Base-by-base conservation (phyloP, 1,140 invertebrate genomes). In the Gonioctena quinquepunctata region DNA sequence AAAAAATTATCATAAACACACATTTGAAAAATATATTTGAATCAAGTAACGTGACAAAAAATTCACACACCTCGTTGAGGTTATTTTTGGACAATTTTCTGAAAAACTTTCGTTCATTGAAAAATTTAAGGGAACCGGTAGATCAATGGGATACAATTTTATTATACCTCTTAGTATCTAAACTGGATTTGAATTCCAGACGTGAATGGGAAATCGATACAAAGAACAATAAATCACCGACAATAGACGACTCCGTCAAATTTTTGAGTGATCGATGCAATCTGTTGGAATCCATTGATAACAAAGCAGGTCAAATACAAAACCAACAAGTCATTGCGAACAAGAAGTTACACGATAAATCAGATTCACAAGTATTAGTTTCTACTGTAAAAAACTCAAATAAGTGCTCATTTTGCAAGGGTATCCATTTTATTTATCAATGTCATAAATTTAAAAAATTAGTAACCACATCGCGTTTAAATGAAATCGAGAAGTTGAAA, bases 1-100 rank as follows among this genome's bases (percentile, higher is more conserved):
- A 68, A 49, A 52, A 60, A 54, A 18, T 69, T 50, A 69, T 75
- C 16, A 65, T 72, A 5, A 28, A 73, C 13, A 66, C 49, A 1
- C 71, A 76, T 33, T 52, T 73, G 6, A 33, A 49, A 0, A 4
- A 19, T 18, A 70, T 75, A 19, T 52, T 75, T 22, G 59, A 70
- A 21, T 7, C 23, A 19, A 48, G 60, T 2, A 54, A 13, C 5
- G 23, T 75, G 2, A 13, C 49, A 27, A 75, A 75, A 69, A 13
- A 42, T 11, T 56, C 59, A 7, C 22, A 48, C 54, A 48, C 6
- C 27, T 63, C 61, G 6, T 49, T 63, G 13, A 33, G 57, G 13
- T 21, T 21, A 49, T 63, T 48, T 48, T 42, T 48, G n/a, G 2
- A 63, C 22, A 63, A 33, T 21, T 33, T 63, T 48, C 1, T 16